Evolutionary conservation across 1,140 invertebrate genomes (phyloP).

Genomic region (Drosophila azteca): DNA sequence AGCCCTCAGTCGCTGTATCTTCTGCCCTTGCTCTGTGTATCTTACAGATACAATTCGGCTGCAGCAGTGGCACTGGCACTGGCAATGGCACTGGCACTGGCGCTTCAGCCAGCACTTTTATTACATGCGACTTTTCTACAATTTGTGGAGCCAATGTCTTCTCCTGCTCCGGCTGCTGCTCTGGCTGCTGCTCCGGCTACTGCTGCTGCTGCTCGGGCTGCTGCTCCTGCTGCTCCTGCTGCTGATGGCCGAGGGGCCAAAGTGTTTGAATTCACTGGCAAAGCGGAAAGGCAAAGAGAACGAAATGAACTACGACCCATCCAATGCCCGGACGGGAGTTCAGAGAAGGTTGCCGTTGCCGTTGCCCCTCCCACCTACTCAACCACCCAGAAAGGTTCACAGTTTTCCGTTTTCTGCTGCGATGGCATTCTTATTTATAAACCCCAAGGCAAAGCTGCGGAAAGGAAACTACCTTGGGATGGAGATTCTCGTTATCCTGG

Average conservation of each 20-base stretch:
- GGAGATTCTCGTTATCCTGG: constrained; percentile 45
- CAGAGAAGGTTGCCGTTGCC: constrained; percentile 21
- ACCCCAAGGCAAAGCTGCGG: constrained; percentile 31
- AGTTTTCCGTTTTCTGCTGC: constrained; percentile 55
- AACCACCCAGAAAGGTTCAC: constrained; percentile 44
- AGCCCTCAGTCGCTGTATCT: constrained; percentile 25
- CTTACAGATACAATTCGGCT: constrained; percentile 78
- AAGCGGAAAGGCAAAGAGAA: constrained; percentile 79
- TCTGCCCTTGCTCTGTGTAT: constrained; percentile 48
- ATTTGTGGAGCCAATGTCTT: constrained; percentile 79
- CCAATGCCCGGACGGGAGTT: constrained; percentile 40
- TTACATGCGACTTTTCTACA: constrained; percentile 81
- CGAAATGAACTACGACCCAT: constrained; percentile 78
- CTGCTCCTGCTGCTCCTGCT: constrained; percentile 38
- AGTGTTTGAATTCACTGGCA: constrained; percentile 80
- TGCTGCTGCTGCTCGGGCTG: constrained; percentile 59
- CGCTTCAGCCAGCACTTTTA: constrained; percentile 72
- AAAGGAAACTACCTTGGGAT: constrained; percentile 47
- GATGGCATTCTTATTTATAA: constrained; percentile 59
- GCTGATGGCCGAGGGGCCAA: constrained; percentile 62
- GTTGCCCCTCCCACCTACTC: constrained; percentile 8
- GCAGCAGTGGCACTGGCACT: constrained; percentile 32
- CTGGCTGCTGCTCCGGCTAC: not conserved
- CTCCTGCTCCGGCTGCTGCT: constrained; percentile 30
- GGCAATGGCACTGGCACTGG: constrained; percentile 6